Evolutionary conservation across 2,888 invertebrate genomes (phyloP), one percentile per base, ranked within the genome.

Genomic region (Morpho achilles): DNA sequence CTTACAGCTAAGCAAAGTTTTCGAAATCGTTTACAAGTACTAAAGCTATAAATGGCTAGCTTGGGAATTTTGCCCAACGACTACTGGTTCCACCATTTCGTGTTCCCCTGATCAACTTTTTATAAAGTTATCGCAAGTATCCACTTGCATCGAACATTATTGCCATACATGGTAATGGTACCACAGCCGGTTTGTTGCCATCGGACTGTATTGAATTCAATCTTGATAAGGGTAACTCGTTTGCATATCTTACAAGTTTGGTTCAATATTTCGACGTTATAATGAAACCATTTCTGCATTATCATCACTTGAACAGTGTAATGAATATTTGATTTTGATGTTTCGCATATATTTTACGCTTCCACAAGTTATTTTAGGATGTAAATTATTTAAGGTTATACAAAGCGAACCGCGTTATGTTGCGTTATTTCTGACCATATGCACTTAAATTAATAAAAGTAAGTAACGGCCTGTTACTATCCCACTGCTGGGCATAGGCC

Each of bases 21-120:
- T 84, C 87, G 80, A 81, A 83, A 85, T 73, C 69, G 64, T 69
- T 62, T 61, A 68, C 69, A 67, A 71, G 73, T 68, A 70, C 66
- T 65, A 72, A 64, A 63, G 53, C 83, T 80, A 74, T 84, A 84
- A 79, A 85, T 76, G 84, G 84, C 67, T 74, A 77, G 67, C 67
- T 65, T 84, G 80, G 80, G 80, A 85, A 84, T 78, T 82, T 82
- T 79, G 76, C 77, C 72, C 79, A 76, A 72, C 76, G 68, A 72
- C 66, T 70, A 72, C 79, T 80, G 79, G 82, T 82, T 74, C 78
- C 77, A 75, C 77, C 77, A 75, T 82, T 87, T 86, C 80, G 85
- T 80, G 79, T 79, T 77, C 70, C 72, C 74, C 69, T 70, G 82
- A 82, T 83, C 84, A 82, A 82, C 77, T 88, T 87, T 87, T 88